phyloP scores from a whole-genome alignment of 2,797 vertebrate species.

The Apogon talboti region DNA sequence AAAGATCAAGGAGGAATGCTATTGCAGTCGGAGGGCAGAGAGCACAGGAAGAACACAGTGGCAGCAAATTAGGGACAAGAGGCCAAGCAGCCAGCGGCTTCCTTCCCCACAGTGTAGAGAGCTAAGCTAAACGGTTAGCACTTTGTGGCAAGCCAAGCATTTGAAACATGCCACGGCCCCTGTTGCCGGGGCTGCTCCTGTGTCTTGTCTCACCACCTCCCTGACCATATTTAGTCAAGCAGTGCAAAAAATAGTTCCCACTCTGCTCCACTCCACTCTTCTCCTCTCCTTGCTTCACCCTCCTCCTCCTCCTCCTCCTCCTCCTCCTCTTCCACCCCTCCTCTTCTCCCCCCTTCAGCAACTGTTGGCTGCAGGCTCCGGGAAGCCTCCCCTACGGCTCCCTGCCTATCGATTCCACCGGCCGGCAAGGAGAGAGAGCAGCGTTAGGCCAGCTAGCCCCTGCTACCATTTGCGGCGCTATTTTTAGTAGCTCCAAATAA shows the following conservation, averaged over 20 bases:
- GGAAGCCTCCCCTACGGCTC: slow-evolving; percentile 88
- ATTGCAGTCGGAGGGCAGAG: slow-evolving; percentile 65
- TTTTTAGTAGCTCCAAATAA: slow-evolving; percentile 97
- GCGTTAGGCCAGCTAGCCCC: slow-evolving; percentile 74
- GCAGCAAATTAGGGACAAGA: slow-evolving; percentile 58
- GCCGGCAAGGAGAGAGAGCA: slow-evolving; percentile 83
- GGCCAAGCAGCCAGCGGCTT: slow-evolving; percentile 50
- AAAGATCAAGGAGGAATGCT: slow-evolving; percentile 81
- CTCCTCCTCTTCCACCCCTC: slow-evolving; percentile 16
- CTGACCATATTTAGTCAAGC: slow-evolving; percentile 99
- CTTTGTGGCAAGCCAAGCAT: slow-evolving; percentile 88
- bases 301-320: slow-evolving; percentile 14
- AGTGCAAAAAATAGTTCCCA: slow-evolving; percentile 96
- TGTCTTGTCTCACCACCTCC: slow-evolving; percentile 92
- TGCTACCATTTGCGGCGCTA: slow-evolving; percentile 89
- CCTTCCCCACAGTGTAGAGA: slow-evolving; percentile 30
- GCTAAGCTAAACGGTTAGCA: slow-evolving; percentile 66
- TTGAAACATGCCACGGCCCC: slow-evolving; percentile 89
- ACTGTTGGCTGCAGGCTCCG: slow-evolving; percentile 88
- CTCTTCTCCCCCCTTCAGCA: slow-evolving; percentile 74
- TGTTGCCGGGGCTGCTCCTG: slow-evolving; percentile 89
- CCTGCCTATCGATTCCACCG: slow-evolving; percentile 93
- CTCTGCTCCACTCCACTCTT: slow-evolving; percentile 60
- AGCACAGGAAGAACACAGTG: slow-evolving; percentile 44
- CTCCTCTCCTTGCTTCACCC: slow-evolving; percentile 48